Base-by-base conservation (phyloP, 2,888 invertebrate species). In the Aphidius colemani region DNA sequence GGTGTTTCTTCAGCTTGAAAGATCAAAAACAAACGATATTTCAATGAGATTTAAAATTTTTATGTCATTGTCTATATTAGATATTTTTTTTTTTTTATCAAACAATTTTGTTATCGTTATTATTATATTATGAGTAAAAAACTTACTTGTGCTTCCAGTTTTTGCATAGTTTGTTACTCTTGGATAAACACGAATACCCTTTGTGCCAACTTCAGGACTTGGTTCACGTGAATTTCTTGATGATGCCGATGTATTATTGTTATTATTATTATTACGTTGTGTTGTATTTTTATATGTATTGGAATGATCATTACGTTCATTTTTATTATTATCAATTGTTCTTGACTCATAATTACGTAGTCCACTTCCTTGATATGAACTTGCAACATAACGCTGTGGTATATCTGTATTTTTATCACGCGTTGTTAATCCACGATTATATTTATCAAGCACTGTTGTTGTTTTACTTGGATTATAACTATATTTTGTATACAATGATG, bases 221-320 rank as follows among this genome's bases (percentile, higher is more conserved):
- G 86, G 84, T 75, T 89, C 89, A 69, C 87, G 84, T 55, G 85
- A 84, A 67, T 80, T 76, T 61, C 82, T 77, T 46, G 55, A 76
- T 70, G 73, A 77, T 10, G 73, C 66, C 6, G n/a, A 46, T 5
- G 64, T 13, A 18, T 18, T 18, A n/a, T n/a, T 18, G 18, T 18
- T 18, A 18, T 2, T 18, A 11, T 40, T 58, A 18, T 78, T 75
- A 30, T 30, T 30, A 30, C 30, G 30, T 30, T 30, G 30, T 30
- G 30, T 30, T 60, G 74, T 64, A 64, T 72, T 73, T 65, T 86
- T 83, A 73, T 88, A 88, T 2, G 84, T 80, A 1, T 83, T 77
- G 11, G 84, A 83, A 75, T 84, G 83, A 43, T 79, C 79, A 61
- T 69, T 76, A 13, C 78, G 75, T 18, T 83, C 83, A 69, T 82